Evolutionary conservation across 2,797 vertebrate species (phyloP), one percentile per base, ranked within the genome.

Genomic region (Nyctalus aviator): DNA sequence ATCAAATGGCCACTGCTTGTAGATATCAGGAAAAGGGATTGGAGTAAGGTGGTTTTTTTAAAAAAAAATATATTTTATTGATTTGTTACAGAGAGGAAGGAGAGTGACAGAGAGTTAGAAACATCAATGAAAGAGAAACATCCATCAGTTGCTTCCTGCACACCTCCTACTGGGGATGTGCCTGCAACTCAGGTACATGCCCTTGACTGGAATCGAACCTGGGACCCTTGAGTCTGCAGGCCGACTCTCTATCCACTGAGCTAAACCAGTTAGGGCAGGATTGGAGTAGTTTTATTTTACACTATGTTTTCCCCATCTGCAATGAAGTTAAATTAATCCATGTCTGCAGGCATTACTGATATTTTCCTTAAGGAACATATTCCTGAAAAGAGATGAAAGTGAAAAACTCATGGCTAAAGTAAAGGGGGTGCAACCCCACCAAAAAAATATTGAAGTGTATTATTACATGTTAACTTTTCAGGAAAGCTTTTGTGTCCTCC

Each of bases 281-380:
- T 5, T 79, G 15, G 32, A 44, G 4, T 53, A 32, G 15, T 18
- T 14, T 17, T 77, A n/a, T 20, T 14, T 30, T 64, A 59, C 12
- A 12, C 10, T 59, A 27, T 27, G 37, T 59, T 59, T 59, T 59
- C 95, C 94, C 93, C 95, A 89, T 96, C 90, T 78, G 92, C 94
- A 75, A 66, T 92, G 95, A 94, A 96, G 94, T 96, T 93, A 88
- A 88, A 95, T 94, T 97, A 97, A 96, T 92, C 89, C 85, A 44
- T 84, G 75, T 95, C 84, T 48, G 76, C 66, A 97, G 96, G 96
- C 96, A 64, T 96, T 96, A 97, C 93, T 95, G 96, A 96, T 81
- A 96, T 92, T 95, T 93, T 96, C 93, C 96, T 93, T 91, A 83
- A 95, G 87, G 41, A 91, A 94, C 17, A 27, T 55, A 88, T 72